A percentile compares a stretch with the other conserved stretches of the same genome.
Conservation (phyloP, 2,888 invertebrate species). For the Ischnura elegans region DNA sequence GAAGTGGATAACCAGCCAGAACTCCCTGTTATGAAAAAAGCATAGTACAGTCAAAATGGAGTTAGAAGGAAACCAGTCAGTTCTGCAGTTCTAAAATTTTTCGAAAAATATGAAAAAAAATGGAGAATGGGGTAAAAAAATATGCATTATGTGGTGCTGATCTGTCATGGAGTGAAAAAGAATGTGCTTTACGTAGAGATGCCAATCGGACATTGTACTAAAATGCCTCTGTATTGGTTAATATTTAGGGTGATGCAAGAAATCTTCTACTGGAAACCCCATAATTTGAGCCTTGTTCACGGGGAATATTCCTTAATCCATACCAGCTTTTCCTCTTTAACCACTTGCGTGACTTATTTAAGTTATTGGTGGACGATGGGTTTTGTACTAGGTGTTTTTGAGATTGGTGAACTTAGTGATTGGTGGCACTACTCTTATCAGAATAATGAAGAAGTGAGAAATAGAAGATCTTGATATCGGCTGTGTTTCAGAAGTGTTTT, state of each 20-base stretch:
- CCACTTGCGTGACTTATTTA: slow-evolving; percentile 58
- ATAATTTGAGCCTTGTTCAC: slow-evolving; percentile 30
- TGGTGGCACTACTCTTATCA: slow-evolving; percentile 36
- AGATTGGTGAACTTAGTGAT: slow-evolving; percentile 57
- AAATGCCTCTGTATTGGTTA: slow-evolving; percentile 52
- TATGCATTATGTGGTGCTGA: slow-evolving; percentile 62
- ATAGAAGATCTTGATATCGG: slow-evolving; percentile 48
- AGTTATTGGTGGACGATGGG: slow-evolving; percentile 59
- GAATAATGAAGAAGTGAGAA: background rate
- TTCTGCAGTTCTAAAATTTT: slow-evolving; percentile 18
- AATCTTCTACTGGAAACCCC: slow-evolving; percentile 48
- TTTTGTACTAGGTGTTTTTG: slow-evolving; percentile 40
- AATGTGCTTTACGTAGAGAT: slow-evolving; percentile 44
- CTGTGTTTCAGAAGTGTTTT: slow-evolving; percentile 61
- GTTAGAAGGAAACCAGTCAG: slow-evolving; percentile 36
- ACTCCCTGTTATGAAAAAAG: slow-evolving; percentile 54
- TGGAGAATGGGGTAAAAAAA: slow-evolving; percentile 56
- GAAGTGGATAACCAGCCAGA: slow-evolving; percentile 52
- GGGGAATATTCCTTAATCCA: slow-evolving; percentile 40
- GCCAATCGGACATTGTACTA: slow-evolving; percentile 59
- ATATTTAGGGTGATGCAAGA: slow-evolving; percentile 47
- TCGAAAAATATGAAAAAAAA: slow-evolving; percentile 25
- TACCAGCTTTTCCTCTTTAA: slow-evolving; percentile 56
- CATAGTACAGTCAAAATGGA: slow-evolving; percentile 41
- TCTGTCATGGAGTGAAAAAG: slow-evolving; percentile 59